Percentiles rank a stretch among this genome's conserved stretches.
These are phyloP conservation scores for Pteronura brasiliensis DNA, from an alignment of 2,113 vertebrate genomes.

Conservation along the genomic window DNA sequence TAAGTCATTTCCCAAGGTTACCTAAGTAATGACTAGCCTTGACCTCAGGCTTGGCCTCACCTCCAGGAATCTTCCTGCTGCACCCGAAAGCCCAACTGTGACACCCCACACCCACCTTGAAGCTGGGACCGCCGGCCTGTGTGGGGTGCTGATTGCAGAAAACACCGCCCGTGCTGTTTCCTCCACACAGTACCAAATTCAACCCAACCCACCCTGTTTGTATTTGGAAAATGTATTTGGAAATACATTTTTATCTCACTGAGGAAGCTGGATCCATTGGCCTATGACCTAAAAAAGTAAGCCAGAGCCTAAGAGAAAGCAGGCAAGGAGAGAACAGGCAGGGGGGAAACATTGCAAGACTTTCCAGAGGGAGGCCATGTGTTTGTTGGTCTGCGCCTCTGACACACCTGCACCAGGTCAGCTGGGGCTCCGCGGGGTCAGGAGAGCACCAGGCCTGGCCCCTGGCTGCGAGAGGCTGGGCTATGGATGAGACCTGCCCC, in stretches of 20 bases:
- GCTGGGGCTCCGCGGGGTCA: background rate
- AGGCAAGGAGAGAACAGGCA: background rate
- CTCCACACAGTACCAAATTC: background rate
- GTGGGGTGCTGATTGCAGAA: background rate
- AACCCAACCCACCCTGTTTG: background rate
- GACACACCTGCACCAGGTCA: background rate
- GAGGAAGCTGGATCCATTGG: background rate
- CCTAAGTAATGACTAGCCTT: background rate
- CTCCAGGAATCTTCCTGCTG: background rate
- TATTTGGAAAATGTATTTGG: background rate
- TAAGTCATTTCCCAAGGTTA: background rate
- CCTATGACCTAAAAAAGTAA: background rate
- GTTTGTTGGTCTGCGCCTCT: background rate
- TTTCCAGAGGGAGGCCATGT: background rate
- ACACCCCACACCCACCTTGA: background rate
- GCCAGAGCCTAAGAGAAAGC: background rate
- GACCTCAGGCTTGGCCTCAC: background rate
- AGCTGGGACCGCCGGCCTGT: fast-evolving
- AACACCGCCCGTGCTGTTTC: background rate
- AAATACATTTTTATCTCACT: background rate
- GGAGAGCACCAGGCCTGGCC: background rate
- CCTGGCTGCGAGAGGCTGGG: background rate
- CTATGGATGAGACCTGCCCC: fast-evolving
- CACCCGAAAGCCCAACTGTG: background rate
- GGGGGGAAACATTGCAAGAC: background rate